These are phyloP conservation scores for Dromococcyx pavoninus DNA, from an alignment of 2,797 vertebrate species.

Conservation along the genomic window DNA sequence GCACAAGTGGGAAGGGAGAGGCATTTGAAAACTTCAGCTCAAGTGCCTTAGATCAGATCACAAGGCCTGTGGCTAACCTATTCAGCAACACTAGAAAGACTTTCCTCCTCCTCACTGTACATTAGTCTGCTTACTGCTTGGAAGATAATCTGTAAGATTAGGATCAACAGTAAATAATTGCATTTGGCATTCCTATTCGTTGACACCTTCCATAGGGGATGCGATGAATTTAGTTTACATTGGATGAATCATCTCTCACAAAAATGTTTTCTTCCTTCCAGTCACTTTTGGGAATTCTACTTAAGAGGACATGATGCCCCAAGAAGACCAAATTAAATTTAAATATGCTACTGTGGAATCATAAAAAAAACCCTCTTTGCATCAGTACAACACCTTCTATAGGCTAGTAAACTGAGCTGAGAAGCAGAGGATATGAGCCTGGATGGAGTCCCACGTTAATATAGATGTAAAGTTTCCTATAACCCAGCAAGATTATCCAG, in stretches of 20 bases:
- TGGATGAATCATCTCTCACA: not conserved
- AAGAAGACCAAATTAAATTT: not conserved
- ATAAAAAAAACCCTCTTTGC: not conserved
- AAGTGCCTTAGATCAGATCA: not conserved
- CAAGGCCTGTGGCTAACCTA: constrained; percentile 3
- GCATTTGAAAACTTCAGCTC: constrained; percentile 31
- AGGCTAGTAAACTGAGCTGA: not conserved
- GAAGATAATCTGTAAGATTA: not conserved
- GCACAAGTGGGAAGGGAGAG: constrained; percentile 19
- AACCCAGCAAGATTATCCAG: not conserved
- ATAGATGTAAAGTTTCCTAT: not conserved
- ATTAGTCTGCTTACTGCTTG: not conserved
- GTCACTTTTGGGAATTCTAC: not conserved
- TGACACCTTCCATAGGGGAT: not conserved
- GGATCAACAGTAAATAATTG: constrained; percentile 11
- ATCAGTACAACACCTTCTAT: not conserved
- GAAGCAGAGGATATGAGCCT: not conserved
- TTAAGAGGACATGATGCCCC: not conserved
- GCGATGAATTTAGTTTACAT: not conserved
- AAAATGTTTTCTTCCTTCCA: not conserved
- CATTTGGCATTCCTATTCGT: not conserved
- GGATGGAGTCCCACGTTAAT: not conserved
- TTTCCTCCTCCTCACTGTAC: not conserved
- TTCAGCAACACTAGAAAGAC: constrained; percentile 2
- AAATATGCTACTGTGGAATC: not conserved